phyloP scores from a whole-genome alignment of 2,113 vertebrate genomes.

The Phoxinus phoxinus region DNA sequence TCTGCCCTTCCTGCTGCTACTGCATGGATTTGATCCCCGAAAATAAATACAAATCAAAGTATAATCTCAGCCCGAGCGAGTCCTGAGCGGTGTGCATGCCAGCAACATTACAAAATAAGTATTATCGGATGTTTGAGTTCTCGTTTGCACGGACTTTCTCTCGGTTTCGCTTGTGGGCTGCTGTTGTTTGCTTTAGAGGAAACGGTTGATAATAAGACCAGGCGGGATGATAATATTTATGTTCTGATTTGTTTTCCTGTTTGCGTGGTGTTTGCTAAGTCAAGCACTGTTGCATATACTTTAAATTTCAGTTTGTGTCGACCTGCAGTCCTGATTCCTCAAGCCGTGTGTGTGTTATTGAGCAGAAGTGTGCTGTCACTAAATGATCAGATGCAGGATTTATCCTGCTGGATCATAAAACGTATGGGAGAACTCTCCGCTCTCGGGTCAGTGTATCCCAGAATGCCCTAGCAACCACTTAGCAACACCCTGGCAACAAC shows the following conservation, averaged over 20 bases:
- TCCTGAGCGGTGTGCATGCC: no score
- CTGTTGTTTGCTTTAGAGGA: conserved; percentile 15
- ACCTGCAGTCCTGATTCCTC: background rate
- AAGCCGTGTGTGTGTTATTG: background rate
- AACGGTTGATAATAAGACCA: conserved; percentile 18
- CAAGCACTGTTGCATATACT: background rate
- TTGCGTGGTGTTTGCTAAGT: conserved; percentile 6
- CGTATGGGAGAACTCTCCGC: background rate
- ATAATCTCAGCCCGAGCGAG: background rate
- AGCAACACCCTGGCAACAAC: background rate
- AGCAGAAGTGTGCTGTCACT: background rate
- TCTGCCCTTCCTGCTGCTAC: conserved; percentile 30
- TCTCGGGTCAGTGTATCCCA: background rate
- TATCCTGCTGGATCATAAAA: background rate
- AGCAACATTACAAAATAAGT: background rate
- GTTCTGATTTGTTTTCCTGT: conserved; percentile 9
- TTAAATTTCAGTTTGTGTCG: background rate
- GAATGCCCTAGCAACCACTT: background rate
- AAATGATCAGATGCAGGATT: background rate
- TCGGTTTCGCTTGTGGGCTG: background rate
- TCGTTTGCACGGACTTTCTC: background rate
- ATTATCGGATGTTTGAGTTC: background rate
- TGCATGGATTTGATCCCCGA: background rate
- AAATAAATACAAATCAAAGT: background rate
- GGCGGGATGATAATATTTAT: conserved; percentile 14